A percentile compares a stretch with the other conserved stretches of the same genome.
Evolutionary conservation across 1,140 invertebrate genomes (phyloP).

Genomic region (Formica selysi): DNA sequence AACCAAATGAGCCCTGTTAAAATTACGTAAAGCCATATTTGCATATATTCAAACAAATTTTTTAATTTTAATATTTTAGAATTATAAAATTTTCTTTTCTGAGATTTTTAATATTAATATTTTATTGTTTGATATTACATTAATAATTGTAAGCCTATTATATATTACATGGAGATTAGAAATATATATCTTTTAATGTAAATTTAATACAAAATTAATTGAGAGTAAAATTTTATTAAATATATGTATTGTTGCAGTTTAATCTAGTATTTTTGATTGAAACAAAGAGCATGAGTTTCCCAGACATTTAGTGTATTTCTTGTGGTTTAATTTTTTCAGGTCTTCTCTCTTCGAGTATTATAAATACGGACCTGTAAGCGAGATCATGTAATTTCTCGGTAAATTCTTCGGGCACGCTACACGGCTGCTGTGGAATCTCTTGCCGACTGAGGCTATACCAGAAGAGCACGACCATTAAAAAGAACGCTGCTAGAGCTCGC

Average conservation of each 20-base stretch:
- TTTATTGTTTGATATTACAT: background rate
- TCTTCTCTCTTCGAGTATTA: background rate
- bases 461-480: conserved; percentile 76
- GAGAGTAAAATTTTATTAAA: background rate
- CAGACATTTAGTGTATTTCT: background rate
- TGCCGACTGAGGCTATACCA: conserved; percentile 80
- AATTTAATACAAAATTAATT: conserved; percentile 15
- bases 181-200: background rate
- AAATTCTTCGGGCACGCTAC: conserved; percentile 80
- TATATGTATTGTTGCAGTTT: background rate
- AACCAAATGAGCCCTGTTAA: conserved; percentile 79
- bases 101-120: no score
- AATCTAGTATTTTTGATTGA: background rate
- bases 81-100: no score
- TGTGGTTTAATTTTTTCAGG: background rate
- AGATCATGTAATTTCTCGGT: conserved; percentile 80
- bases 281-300: background rate
- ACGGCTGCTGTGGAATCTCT: conserved; percentile 77
- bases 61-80: background rate
- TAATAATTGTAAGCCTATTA: background rate
- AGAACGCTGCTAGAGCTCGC: conserved; percentile 76
- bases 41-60: background rate
- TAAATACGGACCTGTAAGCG: conserved; percentile 74
- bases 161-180: background rate
- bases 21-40: conserved; percentile 8